phyloP scores from a whole-genome alignment of 2,888 invertebrate species.

The Erebia ligea region DNA sequence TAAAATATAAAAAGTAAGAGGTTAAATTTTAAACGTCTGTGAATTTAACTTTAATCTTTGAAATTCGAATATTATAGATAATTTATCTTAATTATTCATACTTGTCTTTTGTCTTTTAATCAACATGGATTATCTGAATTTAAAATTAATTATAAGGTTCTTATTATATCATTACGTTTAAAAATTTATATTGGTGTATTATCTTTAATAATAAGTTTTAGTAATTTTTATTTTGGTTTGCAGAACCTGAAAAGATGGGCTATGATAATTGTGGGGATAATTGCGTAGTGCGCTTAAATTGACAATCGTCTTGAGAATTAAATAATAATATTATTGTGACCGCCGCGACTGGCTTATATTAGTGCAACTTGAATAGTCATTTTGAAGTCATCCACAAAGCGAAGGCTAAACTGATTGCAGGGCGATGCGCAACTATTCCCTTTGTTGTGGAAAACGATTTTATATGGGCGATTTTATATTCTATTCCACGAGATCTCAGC shows the following conservation, averaged over 20 bases:
- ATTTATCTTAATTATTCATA: background rate
- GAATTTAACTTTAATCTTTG: conserved; percentile 1
- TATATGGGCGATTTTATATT: conserved; percentile 39
- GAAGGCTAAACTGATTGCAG: background rate
- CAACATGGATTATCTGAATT: background rate
- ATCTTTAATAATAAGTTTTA: background rate
- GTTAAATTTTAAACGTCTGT: background rate
- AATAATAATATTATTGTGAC: background rate
- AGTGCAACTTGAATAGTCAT: background rate
- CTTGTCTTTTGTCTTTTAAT: background rate
- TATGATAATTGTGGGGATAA: background rate
- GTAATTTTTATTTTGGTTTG: background rate
- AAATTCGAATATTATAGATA: background rate
- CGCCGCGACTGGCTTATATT: background rate
- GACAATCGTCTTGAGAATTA: background rate
- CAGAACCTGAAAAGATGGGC: background rate
- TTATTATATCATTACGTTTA: background rate
- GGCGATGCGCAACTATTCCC: background rate
- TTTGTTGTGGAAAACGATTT: background rate
- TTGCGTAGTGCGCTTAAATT: background rate
- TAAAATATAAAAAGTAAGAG: background rate
- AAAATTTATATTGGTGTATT: background rate
- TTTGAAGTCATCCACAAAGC: background rate
- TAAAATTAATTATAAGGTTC: background rate
- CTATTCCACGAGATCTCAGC: conserved; percentile 56